phyloP scores from a whole-genome alignment of 2,113 vertebrate species.

The Mus musculus region GRCm39 chr14:10014501-10015000 shows the following conservation, averaged over 20 bases:
- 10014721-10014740: constrained; percentile 77
- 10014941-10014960: constrained; percentile 95
- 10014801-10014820: constrained; percentile 76
- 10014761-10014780: neutral
- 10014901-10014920: constrained; percentile 86
- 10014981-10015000: constrained; percentile 74
- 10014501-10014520: constrained; percentile 79
- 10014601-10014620: constrained; percentile 76
- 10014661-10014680: constrained; percentile 80
- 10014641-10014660: constrained; percentile 84
- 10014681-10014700: constrained; percentile 83
- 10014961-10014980: constrained; percentile 84
- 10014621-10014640: constrained; percentile 83
- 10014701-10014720: constrained; percentile 74
- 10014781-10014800: constrained; percentile 77
- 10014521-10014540: constrained; percentile 84
- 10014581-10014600: constrained; percentile 80
- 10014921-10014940: constrained; percentile 92
- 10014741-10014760: constrained; percentile 61
- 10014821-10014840: constrained; percentile 74
- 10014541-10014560: constrained; percentile 75
- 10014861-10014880: constrained; percentile 75
- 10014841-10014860: constrained; percentile 77
- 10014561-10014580: constrained; percentile 72
- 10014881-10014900: constrained; percentile 79